Base-by-base conservation (phyloP, 2,113 vertebrate genomes). In the Tenrec ecaudatus region DNA sequence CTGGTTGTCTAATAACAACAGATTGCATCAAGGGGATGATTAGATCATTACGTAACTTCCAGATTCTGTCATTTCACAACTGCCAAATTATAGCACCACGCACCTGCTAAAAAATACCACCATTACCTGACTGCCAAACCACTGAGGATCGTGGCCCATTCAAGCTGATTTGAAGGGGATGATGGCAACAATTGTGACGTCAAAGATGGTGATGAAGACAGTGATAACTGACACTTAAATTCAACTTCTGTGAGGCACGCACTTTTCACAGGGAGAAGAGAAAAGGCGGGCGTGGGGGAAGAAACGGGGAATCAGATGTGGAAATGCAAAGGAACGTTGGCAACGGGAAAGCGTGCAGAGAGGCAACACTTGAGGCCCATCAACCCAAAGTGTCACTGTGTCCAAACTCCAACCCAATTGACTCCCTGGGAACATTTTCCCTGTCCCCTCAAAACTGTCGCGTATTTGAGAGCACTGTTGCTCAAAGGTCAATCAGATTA, bases 401-500 rank as follows among this genome's bases (percentile, higher is more conserved):
- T 29, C 33, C 9, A 6, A 22, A 20, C 31, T 1, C 4, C 6
- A 23, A 68, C 87, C 89, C 27, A 80, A 79, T 29, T 10, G 38
- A 81, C 36, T 19, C 83, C 64, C 6, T 0, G 22, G 22, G 20
- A 47, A 81, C 82, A 92, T 95, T 64, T 83, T 57, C 87, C 90
- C 94, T 47, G 78, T 27, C 33, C 84, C 91, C 92, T 78, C 71
- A 91, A 40, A 93, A 79, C 53, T 84, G 80, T 90, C 88, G 14
- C 94, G 92, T 88, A 78, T 94, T 95, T 97, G 85, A 95, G 97
- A 68, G 78, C 91, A 86, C 95, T 76, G 88, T 36, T 77, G 62
- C 90, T 36, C 47, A 77, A 88, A 76, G 14, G 76, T 94, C 66
- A 84, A 83, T 53, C 40, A 2, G 19, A 77, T 92, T 7, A 78